Percentiles rank a stretch among this genome's conserved stretches.
phyloP scores from a whole-genome alignment of 2,888 invertebrate species.

The Auanema freiburgensis region DNA sequence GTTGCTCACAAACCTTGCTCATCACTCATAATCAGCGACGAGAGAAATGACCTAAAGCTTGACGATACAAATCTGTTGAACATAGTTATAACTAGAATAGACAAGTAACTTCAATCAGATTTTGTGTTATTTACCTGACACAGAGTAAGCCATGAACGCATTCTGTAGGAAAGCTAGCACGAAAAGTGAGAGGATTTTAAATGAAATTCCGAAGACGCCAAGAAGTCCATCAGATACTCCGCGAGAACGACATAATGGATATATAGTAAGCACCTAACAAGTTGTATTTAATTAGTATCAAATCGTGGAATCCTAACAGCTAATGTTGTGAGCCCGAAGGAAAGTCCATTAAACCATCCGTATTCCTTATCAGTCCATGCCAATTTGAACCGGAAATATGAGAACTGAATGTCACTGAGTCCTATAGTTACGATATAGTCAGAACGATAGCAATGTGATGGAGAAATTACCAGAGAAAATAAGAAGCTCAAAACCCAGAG shows the following conservation, averaged over 20 bases:
- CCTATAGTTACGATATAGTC: conserved; percentile 15
- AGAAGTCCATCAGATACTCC: conserved; percentile 61
- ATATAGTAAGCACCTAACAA: conserved; percentile 45
- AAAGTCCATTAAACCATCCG: conserved; percentile 58
- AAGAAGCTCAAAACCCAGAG: conserved; percentile 51
- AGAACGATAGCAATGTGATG: no score
- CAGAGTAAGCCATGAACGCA: conserved; percentile 31
- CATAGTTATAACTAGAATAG: conserved; percentile 56
- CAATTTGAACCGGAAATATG: conserved; percentile 52
- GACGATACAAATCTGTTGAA: conserved; percentile 65
- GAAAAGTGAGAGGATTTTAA: conserved; percentile 59
- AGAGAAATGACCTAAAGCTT: conserved; percentile 64
- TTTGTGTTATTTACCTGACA: not conserved
- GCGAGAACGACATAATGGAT: conserved; percentile 48
- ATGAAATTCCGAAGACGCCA: conserved; percentile 61
- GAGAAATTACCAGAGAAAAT: conserved; percentile 35
- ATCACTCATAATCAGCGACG: conserved; percentile 57
- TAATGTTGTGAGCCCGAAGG: conserved; percentile 50
- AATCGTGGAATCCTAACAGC: conserved; percentile 21
- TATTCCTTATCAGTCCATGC: conserved; percentile 59
- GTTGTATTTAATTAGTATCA: not conserved
- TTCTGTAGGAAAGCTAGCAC: conserved; percentile 60
- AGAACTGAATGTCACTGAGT: conserved; percentile 55
- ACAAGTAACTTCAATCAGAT: conserved; percentile 38
- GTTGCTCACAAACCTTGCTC: conserved; percentile 58